Evolutionary conservation across 2,113 vertebrate genomes (phyloP).

Genomic region (Dromas ardeola): DNA sequence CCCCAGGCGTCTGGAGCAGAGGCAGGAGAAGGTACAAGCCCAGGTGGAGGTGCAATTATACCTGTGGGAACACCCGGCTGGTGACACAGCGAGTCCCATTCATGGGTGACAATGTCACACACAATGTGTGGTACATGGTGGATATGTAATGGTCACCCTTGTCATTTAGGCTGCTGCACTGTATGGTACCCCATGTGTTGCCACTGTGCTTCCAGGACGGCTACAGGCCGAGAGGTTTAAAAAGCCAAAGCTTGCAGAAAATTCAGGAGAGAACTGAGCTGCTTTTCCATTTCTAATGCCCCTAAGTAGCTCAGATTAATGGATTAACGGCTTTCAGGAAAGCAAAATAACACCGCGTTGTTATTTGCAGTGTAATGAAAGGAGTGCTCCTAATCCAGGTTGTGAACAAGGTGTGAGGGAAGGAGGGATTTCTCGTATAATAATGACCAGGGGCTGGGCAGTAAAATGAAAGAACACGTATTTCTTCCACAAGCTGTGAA

Average conservation of each 20-base stretch:
- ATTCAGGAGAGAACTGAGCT: not conserved
- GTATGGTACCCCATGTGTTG: rapidly evolving
- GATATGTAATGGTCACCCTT: rapidly evolving
- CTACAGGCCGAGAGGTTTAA: not conserved
- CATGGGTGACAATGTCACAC: rapidly evolving
- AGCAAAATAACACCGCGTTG: not conserved
- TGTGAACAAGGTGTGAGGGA: not conserved
- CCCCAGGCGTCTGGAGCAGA: not conserved
- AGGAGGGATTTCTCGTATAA: not conserved
- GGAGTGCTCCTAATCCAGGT: not conserved
- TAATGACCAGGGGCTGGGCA: not conserved
- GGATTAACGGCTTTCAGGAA: slow-evolving; percentile 20
- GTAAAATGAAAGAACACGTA: not conserved
- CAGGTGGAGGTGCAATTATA: rapidly evolving
- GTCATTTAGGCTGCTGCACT: not conserved
- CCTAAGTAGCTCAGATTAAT: slow-evolving; percentile 16
- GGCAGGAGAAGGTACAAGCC: not conserved
- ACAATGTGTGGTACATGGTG: rapidly evolving
- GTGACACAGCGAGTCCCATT: not conserved
- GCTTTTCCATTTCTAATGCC: slow-evolving; percentile 16
- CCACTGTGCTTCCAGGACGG: not conserved
- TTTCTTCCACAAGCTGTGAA: not conserved
- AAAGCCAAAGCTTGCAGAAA: not conserved
- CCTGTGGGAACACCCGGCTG: not conserved
- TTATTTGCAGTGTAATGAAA: not conserved